phyloP scores from a whole-genome alignment of 2,113 vertebrate species.

The Sinocyclocheilus anophthalmus region DNA sequence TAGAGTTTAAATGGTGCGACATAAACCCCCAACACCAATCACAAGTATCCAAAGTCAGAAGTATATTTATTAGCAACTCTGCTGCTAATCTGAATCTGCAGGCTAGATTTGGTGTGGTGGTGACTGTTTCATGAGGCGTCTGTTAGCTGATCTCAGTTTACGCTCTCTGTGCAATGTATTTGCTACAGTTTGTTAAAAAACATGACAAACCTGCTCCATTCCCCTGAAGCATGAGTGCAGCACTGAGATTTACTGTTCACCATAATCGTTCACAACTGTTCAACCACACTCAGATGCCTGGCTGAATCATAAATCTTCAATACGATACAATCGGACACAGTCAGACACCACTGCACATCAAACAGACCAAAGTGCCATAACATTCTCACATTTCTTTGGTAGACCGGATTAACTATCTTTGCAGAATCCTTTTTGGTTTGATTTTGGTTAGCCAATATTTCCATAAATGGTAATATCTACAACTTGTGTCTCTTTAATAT shows the following conservation, averaged over 20 bases:
- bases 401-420: slow-evolving; percentile 6
- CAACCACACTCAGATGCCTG: slow-evolving; percentile 20
- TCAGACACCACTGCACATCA: slow-evolving; percentile 23
- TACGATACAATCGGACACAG: slow-evolving; percentile 26
- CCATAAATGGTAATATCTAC: neutral
- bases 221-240: slow-evolving; percentile 14
- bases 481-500: neutral
- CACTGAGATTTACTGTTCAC: slow-evolving; percentile 33
- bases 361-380: slow-evolving; percentile 32
- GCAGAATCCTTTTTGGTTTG: slow-evolving; percentile 20
- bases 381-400: slow-evolving; percentile 39
- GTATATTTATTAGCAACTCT: neutral
- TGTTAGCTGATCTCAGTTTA: slow-evolving; percentile 28
- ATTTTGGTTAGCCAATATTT: slow-evolving; percentile 3
- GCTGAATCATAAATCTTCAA: slow-evolving; percentile 46
- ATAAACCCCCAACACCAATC: slow-evolving; percentile 22
- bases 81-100: slow-evolving; percentile 17
- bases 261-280: slow-evolving; percentile 55
- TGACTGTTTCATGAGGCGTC: neutral
- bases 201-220: slow-evolving; percentile 13
- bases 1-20: slow-evolving; percentile 37
- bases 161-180: slow-evolving; percentile 10
- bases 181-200: slow-evolving; percentile 38
- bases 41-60: neutral
- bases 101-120: neutral